Evolutionary conservation across 2,888 invertebrate genomes (phyloP).

Genomic region (Drosophila longiperda): DNA sequence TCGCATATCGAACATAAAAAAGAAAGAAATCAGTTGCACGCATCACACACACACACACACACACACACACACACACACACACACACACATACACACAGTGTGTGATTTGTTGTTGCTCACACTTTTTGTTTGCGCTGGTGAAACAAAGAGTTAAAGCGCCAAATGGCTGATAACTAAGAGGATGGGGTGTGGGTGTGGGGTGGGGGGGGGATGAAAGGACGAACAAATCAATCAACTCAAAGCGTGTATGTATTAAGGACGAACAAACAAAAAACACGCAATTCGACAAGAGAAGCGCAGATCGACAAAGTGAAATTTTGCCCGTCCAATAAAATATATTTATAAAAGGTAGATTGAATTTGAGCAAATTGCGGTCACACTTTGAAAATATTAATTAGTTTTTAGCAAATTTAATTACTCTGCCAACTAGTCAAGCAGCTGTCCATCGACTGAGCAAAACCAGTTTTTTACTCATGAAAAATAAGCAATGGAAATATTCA

Average conservation of each 20-base stretch:
- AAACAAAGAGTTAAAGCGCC: constrained; percentile 56
- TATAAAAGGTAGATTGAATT: constrained; percentile 34
- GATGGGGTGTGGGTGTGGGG: too few relatives aligned
- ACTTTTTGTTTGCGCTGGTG: constrained; percentile 33
- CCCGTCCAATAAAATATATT: constrained; percentile 26
- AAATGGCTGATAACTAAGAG: too few relatives aligned
- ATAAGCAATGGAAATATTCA: constrained; percentile 31
- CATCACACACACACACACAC: too few relatives aligned
- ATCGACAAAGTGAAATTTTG: constrained; percentile 32
- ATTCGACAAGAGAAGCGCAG: neutral
- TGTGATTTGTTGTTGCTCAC: constrained; percentile 49
- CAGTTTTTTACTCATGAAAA: constrained; percentile 5
- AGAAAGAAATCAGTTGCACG: constrained; percentile 13
- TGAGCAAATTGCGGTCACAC: constrained; percentile 44
- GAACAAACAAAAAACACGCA: constrained; percentile 43
- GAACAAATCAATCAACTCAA: constrained; percentile 63
- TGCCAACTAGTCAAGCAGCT: neutral
- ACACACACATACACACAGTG: constrained; percentile 12
- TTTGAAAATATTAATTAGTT: constrained; percentile 62
- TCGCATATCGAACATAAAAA: constrained; percentile 14
- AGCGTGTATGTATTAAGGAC: constrained; percentile 41
- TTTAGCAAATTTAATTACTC: constrained; percentile 49
- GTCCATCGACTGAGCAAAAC: neutral
- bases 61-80: constrained; percentile 6
- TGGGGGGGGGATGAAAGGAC: neutral